A percentile compares a stretch with the other conserved stretches of the same genome.
Evolutionary conservation across 1,140 invertebrate species (phyloP).

Genomic region (Drosophila grimshawi): DNA sequence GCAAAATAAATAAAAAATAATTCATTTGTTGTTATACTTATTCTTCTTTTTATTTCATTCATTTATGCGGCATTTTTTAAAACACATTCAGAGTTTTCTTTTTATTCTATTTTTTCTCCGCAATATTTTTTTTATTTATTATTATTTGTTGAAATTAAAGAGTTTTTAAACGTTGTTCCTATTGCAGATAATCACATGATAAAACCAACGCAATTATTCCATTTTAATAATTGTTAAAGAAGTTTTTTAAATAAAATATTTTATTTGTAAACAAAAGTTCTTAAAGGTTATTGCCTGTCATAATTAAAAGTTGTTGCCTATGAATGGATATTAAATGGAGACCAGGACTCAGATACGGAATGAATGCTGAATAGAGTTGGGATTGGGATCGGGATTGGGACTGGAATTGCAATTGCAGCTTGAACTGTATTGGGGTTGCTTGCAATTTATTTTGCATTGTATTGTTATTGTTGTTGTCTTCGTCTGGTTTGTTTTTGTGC

Average conservation of each 20-base stretch:
- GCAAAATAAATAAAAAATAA: too few species aligned
- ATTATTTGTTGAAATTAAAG: too few species aligned
- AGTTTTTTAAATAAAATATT: not conserved
- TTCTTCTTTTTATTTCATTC: too few species aligned
- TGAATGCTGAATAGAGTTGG: not conserved
- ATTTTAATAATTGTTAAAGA: conserved; percentile 1
- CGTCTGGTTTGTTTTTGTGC: conserved; percentile 66
- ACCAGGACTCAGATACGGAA: conserved; percentile 20
- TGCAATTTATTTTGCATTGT: conserved; percentile 75
- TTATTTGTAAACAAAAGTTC: not conserved
- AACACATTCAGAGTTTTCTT: too few species aligned
- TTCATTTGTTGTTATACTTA: too few species aligned
- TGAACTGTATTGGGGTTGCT: conserved; percentile 52
- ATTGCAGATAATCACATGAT: not conserved
- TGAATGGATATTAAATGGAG: conserved; percentile 25
- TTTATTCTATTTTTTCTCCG: too few species aligned
- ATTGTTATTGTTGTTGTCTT: conserved; percentile 46
- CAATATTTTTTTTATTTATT: too few species aligned
- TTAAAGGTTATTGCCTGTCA: conserved; percentile 34
- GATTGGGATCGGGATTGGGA: not conserved
- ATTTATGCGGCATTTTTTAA: too few species aligned
- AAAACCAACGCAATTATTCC: not conserved
- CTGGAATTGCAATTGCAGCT: not conserved
- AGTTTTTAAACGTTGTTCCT: not conserved
- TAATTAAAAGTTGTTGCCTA: conserved; percentile 45